Conservation (phyloP, 1,140 invertebrate genomes). For the Leptestheria dahalacensis region DNA sequence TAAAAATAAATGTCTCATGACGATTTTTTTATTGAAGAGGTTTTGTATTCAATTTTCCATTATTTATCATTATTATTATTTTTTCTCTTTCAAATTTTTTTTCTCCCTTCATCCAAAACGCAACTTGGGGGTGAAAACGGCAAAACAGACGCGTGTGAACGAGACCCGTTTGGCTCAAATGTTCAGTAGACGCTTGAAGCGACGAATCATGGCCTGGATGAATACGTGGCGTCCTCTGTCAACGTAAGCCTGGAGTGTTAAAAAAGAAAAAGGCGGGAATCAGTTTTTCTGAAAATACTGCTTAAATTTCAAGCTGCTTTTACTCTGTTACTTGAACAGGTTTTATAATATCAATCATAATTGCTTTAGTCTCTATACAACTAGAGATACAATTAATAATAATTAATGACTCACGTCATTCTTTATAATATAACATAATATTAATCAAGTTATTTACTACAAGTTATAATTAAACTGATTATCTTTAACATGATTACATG, state of each 20-base stretch:
- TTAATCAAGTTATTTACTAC: slow-evolving; percentile 17
- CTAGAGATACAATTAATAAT: too few relatives aligned
- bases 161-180: too few relatives aligned
- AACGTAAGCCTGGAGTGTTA: slow-evolving; percentile 34
- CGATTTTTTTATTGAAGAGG: background rate
- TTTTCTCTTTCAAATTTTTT: background rate
- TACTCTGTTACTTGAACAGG: too few relatives aligned
- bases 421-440: slow-evolving; percentile 4
- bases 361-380: too few relatives aligned
- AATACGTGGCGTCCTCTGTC: slow-evolving; percentile 39
- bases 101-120: background rate
- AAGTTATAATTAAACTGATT: too few relatives aligned
- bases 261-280: slow-evolving; percentile 18
- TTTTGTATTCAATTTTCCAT: too few relatives aligned
- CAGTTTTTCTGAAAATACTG: background rate
- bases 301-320: too few relatives aligned
- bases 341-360: too few relatives aligned
- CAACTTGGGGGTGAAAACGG: too few relatives aligned
- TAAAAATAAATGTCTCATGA: background rate
- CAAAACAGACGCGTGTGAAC: too few relatives aligned
- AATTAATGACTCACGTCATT: background rate
- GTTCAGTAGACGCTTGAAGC: slow-evolving; percentile 40
- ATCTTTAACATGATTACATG: too few relatives aligned
- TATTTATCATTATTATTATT: too few relatives aligned
- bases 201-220: slow-evolving; percentile 52